These are phyloP conservation scores for Neelides folsomi DNA, from an alignment of 2,888 invertebrate species.

Conservation along the genomic window DNA sequence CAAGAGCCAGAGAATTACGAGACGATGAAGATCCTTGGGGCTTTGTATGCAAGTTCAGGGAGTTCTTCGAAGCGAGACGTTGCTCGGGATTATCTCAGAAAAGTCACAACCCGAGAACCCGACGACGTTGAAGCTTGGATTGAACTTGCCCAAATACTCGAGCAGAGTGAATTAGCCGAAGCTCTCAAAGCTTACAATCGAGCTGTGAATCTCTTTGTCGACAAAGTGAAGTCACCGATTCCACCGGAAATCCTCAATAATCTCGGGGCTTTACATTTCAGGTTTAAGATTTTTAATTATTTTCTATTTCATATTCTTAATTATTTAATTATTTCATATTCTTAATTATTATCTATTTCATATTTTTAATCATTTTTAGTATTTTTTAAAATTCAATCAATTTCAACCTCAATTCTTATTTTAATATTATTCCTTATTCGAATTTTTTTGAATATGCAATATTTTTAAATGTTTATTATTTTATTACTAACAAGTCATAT, in stretches of 20 bases:
- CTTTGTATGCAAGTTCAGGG: conserved; percentile 79
- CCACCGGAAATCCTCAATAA: conserved; percentile 97
- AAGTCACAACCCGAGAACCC: conserved; percentile 85
- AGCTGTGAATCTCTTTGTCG: conserved; percentile 79
- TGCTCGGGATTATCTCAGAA: conserved; percentile 83
- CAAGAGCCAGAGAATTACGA: conserved; percentile 96
- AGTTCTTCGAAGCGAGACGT: conserved; percentile 84
- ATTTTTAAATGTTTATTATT: no score
- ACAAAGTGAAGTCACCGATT: conserved; percentile 83
- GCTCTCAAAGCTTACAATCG: conserved; percentile 82
- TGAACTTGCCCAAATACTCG: conserved; percentile 93
- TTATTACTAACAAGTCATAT: no score
- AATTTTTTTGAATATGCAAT: no score
- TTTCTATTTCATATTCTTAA: no score
- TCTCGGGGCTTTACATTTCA: conserved; percentile 82
- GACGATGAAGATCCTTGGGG: conserved; percentile 98
- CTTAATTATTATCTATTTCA: no score
- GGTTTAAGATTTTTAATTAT: conserved; percentile 37
- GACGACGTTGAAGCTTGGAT: conserved; percentile 99
- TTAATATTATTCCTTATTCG: no score
- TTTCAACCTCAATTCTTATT: no score
- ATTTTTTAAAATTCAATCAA: no score
- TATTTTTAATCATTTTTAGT: no score
- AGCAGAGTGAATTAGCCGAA: conserved; percentile 76
- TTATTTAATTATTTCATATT: no score